These are phyloP conservation scores for Callipepla squamata DNA, from an alignment of 2,113 vertebrate genomes.

Conservation along the genomic window DNA sequence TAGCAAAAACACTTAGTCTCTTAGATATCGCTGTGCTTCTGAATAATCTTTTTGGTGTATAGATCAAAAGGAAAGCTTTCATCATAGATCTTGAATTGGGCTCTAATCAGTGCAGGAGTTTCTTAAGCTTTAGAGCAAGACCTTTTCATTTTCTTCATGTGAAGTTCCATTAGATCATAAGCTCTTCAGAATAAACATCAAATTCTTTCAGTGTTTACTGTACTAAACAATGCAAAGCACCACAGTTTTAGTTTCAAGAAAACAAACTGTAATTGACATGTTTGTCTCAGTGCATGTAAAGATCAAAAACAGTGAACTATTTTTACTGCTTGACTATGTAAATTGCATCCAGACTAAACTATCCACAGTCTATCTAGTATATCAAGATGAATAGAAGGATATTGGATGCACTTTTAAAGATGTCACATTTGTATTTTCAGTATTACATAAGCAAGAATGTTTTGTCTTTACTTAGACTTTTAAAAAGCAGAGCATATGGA, in stretches of 20 bases:
- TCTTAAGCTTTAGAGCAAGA: constrained; percentile 54
- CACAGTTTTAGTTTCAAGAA: constrained; percentile 45
- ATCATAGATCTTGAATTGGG: constrained; percentile 60
- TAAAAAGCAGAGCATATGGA: background rate
- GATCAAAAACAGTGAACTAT: constrained; percentile 56
- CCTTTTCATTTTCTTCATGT: constrained; percentile 61
- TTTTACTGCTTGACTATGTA: background rate
- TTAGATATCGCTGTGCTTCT: constrained; percentile 50
- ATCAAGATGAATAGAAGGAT: background rate
- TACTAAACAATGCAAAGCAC: constrained; percentile 55
- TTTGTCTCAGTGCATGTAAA: constrained; percentile 45
- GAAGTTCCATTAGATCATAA: constrained; percentile 64
- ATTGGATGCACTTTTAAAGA: background rate
- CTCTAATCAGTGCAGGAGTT: constrained; percentile 58
- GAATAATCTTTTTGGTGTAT: constrained; percentile 63
- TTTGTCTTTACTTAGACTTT: constrained; percentile 3
- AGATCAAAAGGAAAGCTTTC: constrained; percentile 68
- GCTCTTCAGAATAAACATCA: constrained; percentile 47
- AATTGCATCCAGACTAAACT: background rate
- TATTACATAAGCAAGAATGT: background rate
- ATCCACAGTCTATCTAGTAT: background rate
- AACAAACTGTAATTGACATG: constrained; percentile 63
- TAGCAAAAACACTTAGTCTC: constrained; percentile 57
- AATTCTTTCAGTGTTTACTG: constrained; percentile 32
- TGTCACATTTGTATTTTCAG: background rate